Conservation (phyloP, 2,113 vertebrate species). For the Butorides virescens region DNA sequence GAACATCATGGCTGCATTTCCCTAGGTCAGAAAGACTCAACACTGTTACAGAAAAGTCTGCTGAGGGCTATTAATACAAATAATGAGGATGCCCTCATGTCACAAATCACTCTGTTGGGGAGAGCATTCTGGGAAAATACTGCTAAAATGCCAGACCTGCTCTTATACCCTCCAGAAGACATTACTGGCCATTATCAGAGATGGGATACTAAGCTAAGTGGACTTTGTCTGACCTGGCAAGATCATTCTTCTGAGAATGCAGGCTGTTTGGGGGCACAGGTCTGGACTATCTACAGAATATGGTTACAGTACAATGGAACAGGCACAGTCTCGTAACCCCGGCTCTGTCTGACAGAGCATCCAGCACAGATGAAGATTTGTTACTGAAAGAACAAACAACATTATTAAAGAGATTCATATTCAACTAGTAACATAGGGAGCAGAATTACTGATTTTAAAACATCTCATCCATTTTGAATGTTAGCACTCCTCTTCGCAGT, state of each 20-base stretch:
- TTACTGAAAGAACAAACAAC: neutral
- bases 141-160: neutral
- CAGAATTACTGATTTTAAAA: neutral
- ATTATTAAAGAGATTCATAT: neutral
- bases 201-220: neutral
- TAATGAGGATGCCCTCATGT: neutral
- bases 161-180: neutral
- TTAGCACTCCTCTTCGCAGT: neutral
- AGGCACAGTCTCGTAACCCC: neutral
- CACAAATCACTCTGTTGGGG: neutral
- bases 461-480: neutral
- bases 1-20: neutral
- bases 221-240: neutral
- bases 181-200: neutral
- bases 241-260: neutral
- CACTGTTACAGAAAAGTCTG: neutral
- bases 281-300: neutral
- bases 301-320: neutral
- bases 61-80: neutral
- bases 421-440: neutral
- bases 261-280: rapidly evolving
- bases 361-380: neutral
- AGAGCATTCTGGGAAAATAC: neutral
- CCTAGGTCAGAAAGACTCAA: neutral
- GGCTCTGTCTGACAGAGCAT: neutral